phyloP scores from a whole-genome alignment of 2,113 vertebrate species.

The Arizona elegans region DNA sequence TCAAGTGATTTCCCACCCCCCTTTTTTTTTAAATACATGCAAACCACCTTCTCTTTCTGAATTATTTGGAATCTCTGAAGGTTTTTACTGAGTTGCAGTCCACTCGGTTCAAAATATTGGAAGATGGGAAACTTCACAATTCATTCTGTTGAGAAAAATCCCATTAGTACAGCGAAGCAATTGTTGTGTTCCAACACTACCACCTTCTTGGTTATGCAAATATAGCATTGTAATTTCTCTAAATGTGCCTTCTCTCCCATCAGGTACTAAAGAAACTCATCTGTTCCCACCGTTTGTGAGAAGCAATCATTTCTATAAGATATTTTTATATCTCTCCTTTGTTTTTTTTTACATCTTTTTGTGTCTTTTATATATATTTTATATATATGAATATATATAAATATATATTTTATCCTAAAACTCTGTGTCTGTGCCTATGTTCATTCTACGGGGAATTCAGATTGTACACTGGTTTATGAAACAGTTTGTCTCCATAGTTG shows the following conservation, averaged over 20 bases:
- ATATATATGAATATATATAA: constrained; percentile 11
- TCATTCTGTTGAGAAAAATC: not conserved
- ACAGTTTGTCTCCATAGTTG: not conserved
- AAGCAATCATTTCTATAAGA: constrained; percentile 30
- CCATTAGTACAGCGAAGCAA: too few relatives aligned
- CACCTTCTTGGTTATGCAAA: not conserved
- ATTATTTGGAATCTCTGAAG: not conserved
- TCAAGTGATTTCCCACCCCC: not conserved
- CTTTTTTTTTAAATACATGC: too few relatives aligned
- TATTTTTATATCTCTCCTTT: constrained; percentile 6
- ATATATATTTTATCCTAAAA: constrained; percentile 18
- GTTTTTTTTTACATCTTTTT: not conserved
- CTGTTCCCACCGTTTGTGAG: not conserved
- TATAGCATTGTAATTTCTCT: not conserved
- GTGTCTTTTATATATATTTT: constrained; percentile 21
- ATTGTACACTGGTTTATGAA: not conserved
- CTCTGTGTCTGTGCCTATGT: not conserved
- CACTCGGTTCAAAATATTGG: not conserved
- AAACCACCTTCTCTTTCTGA: not conserved
- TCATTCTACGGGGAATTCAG: not conserved
- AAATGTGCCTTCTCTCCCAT: not conserved
- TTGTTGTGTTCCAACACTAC: not conserved
- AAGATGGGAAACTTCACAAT: not conserved
- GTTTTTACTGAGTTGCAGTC: not conserved
- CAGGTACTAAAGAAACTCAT: constrained; percentile 13